A percentile compares a stretch with the other conserved stretches of the same genome.
Conservation (phyloP, 2,113 vertebrate genomes). For the Coreoperca whiteheadi region DNA sequence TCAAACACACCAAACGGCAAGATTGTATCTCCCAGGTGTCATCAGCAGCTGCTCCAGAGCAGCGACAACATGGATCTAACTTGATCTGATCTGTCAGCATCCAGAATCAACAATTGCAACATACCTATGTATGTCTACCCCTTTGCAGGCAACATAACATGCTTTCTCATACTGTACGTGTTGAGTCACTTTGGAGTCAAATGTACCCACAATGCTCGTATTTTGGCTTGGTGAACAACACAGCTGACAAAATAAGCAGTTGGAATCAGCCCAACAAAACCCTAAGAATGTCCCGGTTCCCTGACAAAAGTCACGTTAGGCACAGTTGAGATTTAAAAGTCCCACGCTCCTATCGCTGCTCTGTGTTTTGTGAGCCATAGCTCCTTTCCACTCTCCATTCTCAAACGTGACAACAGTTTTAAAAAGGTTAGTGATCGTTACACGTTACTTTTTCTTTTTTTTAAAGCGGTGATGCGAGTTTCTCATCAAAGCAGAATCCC, state of each 20-base stretch:
- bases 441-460: neutral
- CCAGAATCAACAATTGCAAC: neutral
- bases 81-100: neutral
- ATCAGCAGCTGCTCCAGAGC: neutral
- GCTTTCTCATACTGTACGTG: neutral
- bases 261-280: constrained; percentile 7
- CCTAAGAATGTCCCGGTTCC: neutral
- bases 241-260: constrained; percentile 16
- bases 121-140: neutral
- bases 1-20: neutral
- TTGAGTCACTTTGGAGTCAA: constrained; percentile 11
- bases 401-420: neutral
- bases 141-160: neutral
- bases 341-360: neutral
- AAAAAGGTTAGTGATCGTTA: neutral
- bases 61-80: neutral
- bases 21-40: neutral
- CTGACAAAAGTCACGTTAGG: neutral
- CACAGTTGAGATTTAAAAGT: constrained; percentile 9
- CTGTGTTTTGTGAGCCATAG: neutral
- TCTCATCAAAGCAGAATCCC: constrained; percentile 41
- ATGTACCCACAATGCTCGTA: neutral
- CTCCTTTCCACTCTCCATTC: neutral
- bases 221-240: constrained; percentile 8
- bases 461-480: constrained; percentile 6